Percentiles rank a stretch among this genome's conserved stretches.
Conservation (phyloP, 1,140 invertebrate species). For the Drosophila tristis region DNA sequence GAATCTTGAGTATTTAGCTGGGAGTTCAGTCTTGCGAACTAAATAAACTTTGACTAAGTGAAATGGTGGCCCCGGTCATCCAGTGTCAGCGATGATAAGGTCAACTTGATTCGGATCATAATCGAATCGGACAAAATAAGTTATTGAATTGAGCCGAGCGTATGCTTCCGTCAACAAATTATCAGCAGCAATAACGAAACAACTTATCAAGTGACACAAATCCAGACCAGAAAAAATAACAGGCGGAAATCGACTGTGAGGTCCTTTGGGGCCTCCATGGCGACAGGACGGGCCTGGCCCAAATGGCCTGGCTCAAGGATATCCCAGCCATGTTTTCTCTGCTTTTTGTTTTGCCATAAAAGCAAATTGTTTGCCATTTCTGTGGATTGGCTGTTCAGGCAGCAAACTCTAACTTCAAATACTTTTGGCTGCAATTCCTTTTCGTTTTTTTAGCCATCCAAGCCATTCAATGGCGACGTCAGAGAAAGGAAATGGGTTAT, state of each 20-base stretch:
- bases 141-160: conserved; percentile 59
- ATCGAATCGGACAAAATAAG: conserved; percentile 57
- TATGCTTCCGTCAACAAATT: conserved; percentile 66
- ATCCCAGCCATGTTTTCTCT: conserved; percentile 46
- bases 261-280: neutral
- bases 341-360: conserved; percentile 64
- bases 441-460: conserved; percentile 1
- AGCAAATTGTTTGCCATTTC: conserved; percentile 73
- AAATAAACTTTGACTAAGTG: conserved; percentile 16
- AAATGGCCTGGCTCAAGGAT: conserved; percentile 47
- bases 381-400: conserved; percentile 53
- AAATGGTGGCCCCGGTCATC: conserved; percentile 48
- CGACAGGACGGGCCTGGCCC: neutral
- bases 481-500: conserved; percentile 53
- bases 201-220: conserved; percentile 55
- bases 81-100: conserved; percentile 57
- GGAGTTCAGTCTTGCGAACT: neutral
- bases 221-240: conserved; percentile 19
- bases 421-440: conserved; percentile 18
- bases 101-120: conserved; percentile 30
- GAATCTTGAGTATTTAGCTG: neutral
- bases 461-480: neutral
- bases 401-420: conserved; percentile 29
- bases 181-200: conserved; percentile 51
- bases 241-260: conserved; percentile 41